phyloP scores from a whole-genome alignment of 2,113 vertebrate genomes.

The Macaca mulatta region DNA sequence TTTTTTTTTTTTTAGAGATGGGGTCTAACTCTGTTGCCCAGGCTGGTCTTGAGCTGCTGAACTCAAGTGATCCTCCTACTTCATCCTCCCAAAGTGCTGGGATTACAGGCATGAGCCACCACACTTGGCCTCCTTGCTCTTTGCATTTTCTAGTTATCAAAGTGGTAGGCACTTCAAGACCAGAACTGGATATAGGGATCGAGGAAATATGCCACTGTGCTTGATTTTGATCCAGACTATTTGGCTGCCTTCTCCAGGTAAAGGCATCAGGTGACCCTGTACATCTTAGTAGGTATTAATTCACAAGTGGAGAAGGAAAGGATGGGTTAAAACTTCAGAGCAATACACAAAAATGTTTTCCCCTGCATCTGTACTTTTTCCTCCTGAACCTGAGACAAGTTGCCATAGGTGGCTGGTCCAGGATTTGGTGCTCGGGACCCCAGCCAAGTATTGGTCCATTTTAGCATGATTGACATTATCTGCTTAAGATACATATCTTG shows the following conservation, averaged over 20 bases:
- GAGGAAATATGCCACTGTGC: background rate
- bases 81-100: no score
- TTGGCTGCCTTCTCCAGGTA: background rate
- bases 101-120: no score
- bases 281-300: background rate
- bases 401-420: background rate
- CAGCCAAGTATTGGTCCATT: background rate
- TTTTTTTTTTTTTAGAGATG: no score
- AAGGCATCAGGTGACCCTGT: background rate
- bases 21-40: no score
- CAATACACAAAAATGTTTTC: background rate
- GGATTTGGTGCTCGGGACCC: background rate
- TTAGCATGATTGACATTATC: background rate
- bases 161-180: background rate
- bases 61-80: no score
- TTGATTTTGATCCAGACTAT: background rate
- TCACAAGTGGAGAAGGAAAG: background rate
- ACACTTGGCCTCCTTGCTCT: background rate
- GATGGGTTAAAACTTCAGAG: background rate
- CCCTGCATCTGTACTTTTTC: background rate
- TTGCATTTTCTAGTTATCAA: background rate
- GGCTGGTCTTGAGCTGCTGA: no score
- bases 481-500: background rate
- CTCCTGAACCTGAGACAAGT: background rate
- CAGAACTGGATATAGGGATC: background rate